Base-by-base conservation (phyloP, 2,888 invertebrate genomes). In the Rhamphomyia laevipes region DNA sequence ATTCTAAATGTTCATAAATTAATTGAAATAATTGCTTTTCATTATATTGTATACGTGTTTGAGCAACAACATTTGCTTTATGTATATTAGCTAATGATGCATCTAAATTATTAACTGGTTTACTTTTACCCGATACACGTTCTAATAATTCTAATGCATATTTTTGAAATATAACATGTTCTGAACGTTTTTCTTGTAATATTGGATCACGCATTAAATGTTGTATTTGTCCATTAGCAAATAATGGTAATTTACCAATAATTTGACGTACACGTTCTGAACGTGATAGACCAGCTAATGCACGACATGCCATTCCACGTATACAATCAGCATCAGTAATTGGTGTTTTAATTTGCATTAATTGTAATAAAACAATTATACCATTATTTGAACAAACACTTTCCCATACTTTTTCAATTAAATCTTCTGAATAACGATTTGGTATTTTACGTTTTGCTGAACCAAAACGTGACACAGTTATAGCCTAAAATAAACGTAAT, bases 261-360 rank as follows among this genome's bases (percentile, higher is more conserved):
- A 97, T 96, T 74, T 97, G 96, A 6, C 88, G 73, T 3, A 96
- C 88, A 45, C 89, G 90, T 65, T 92, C 89, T 48, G 89, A 91
- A n/a, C 96, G 77, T 1, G 95, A 90, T 31, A 99, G 74, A 0
- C 97, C 97, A 30, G 91, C 89, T 43, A 97, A 73, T 5, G 94
- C 94, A 58, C 87, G 78, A 65, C 96, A 96, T 0, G 97, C 95
- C 60, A 96, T 75, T 4, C 92, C 91, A 45, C 97, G 78, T 58
- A 99, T 84, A 37, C 86, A 82, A 71, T 99, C 97, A 15, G 97
- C 97, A 73, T 97, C 96, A 2, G 95, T 95, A 49, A 96, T 90
- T 0, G 97, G 97, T 0, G 87, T 84, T 72, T 94, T 94, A 13
- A 86, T 81, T 73, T 86, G 84, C 82, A 97, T 84, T 53, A 95